A percentile compares a stretch with the other conserved stretches of the same genome.
Conservation (phyloP, 2,113 vertebrate species). For the Raphicerus campestris region DNA sequence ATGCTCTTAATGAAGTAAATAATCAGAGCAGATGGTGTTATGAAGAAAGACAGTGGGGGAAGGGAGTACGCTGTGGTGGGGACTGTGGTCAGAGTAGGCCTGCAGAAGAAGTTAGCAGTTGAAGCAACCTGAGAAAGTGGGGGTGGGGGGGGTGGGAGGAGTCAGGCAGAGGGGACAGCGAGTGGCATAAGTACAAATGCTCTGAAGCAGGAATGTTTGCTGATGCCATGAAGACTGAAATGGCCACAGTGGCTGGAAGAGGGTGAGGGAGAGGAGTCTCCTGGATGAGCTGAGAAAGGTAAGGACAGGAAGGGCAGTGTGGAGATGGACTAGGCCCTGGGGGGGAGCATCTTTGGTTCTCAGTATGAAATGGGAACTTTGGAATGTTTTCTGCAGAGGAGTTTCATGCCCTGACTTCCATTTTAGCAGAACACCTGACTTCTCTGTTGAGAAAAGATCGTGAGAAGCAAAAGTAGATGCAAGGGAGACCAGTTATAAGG, state of each 20-base stretch:
- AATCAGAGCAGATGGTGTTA: neutral
- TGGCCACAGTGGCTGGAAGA: neutral
- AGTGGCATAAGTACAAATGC: neutral
- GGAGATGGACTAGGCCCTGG: neutral
- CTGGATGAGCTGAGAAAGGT: neutral
- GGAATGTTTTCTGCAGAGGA: neutral
- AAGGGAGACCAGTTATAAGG: neutral
- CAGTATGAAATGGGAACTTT: neutral
- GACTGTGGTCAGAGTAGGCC: neutral
- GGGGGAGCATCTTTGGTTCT: neutral
- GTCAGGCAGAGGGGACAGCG: neutral
- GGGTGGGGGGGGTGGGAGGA: fast-evolving
- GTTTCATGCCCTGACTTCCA: neutral
- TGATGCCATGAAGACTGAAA: neutral
- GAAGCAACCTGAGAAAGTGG: neutral
- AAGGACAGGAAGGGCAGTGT: fast-evolving
- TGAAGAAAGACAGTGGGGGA: neutral
- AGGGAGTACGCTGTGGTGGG: fast-evolving
- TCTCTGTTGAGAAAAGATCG: neutral
- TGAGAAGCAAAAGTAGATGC: neutral
- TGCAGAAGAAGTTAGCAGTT: neutral
- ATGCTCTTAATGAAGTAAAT: neutral
- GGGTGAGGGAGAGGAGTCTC: neutral
- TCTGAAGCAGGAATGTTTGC: neutral
- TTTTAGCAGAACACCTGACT: neutral